phyloP scores from a whole-genome alignment of 2,797 vertebrate species.

The Brotula barbata region DNA sequence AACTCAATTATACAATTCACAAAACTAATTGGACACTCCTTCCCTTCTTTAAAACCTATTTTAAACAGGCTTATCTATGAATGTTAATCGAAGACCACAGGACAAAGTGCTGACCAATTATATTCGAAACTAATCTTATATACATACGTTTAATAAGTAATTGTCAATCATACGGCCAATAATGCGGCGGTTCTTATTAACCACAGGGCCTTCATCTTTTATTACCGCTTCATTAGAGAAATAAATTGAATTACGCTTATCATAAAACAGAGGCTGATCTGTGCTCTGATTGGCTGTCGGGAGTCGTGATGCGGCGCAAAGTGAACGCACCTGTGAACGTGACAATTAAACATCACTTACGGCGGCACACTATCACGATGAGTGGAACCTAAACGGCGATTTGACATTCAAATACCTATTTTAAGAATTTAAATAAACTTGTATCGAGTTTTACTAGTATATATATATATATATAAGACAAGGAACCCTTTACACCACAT shows the following conservation, averaged over 20 bases:
- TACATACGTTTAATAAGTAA: conserved; percentile 9
- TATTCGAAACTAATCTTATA: conserved; percentile 7
- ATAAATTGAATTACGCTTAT: neutral
- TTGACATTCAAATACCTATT: too few species aligned
- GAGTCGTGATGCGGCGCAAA: conserved; percentile 17
- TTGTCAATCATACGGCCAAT: neutral
- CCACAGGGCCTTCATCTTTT: neutral
- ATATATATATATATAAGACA: too few species aligned
- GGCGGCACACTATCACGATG: too few species aligned
- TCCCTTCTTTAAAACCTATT: conserved; percentile 45
- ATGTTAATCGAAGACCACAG: neutral
- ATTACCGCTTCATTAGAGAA: neutral
- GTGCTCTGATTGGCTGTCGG: conserved; percentile 31
- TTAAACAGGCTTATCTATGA: conserved; percentile 5
- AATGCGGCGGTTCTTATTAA: neutral
- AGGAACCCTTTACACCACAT: too few species aligned
- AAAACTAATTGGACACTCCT: conserved; percentile 46
- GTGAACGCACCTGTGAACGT: conserved; percentile 43
- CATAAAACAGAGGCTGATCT: neutral
- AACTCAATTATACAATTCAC: conserved; percentile 51
- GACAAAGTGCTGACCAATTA: conserved; percentile 23
- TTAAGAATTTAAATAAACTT: too few species aligned
- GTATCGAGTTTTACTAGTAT: too few species aligned
- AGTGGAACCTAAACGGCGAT: too few species aligned
- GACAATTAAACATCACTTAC: neutral